Percentiles rank a stretch among this genome's conserved stretches.
Conservation (phyloP, 2,888 invertebrate species). For the Melieria picta region DNA sequence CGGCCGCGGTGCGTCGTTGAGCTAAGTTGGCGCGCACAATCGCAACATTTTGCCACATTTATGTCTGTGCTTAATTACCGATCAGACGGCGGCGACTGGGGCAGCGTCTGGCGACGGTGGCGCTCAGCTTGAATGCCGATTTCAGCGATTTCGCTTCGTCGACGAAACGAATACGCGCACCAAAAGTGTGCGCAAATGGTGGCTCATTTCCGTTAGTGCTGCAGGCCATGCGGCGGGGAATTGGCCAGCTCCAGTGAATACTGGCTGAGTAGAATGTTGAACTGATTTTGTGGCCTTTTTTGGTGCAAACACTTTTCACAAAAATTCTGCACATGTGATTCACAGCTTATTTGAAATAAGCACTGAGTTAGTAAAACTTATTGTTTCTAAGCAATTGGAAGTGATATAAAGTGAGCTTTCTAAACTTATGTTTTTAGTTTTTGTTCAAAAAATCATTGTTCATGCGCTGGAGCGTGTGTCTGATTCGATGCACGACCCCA, state of each 20-base stretch:
- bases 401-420: too few species aligned
- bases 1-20: not conserved
- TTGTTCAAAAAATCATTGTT: too few species aligned
- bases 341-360: too few species aligned
- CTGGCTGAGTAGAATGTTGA: too few species aligned
- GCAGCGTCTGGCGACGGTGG: not conserved
- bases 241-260: conserved; percentile 36
- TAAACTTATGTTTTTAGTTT: too few species aligned
- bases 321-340: too few species aligned
- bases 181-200: conserved; percentile 42
- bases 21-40: conserved; percentile 2
- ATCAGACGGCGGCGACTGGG: not conserved
- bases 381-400: too few species aligned
- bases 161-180: conserved; percentile 25
- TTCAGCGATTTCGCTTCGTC: not conserved
- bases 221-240: conserved; percentile 38
- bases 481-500: too few species aligned
- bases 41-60: conserved; percentile 22
- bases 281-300: too few species aligned
- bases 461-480: too few species aligned
- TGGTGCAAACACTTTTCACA: too few species aligned
- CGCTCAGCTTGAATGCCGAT: not conserved
- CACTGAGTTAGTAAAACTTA: too few species aligned
- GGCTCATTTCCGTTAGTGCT: conserved; percentile 49
- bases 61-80: conserved; percentile 46